phyloP scores from a whole-genome alignment of 2,797 vertebrate genomes.

The Gephyroberyx darwinii region DNA sequence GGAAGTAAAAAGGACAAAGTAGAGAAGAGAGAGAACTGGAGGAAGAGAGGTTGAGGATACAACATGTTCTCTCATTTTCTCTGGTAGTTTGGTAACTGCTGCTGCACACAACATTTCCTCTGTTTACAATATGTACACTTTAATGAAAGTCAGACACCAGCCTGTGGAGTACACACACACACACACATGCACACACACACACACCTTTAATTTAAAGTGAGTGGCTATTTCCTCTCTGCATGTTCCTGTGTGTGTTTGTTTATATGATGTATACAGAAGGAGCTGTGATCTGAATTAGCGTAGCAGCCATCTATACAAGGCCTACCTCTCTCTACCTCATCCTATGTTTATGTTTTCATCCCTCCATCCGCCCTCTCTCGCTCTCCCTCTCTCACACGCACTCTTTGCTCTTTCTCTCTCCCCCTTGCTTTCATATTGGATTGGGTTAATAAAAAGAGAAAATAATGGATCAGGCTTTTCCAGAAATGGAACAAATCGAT shows the following conservation, averaged over 20 bases:
- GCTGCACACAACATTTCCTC: conserved; percentile 66
- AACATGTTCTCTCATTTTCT: conserved; percentile 61
- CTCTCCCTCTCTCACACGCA: conserved; percentile 40
- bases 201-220: conserved; percentile 37
- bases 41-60: conserved; percentile 31
- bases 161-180: conserved; percentile 27
- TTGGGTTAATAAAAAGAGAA: conserved; percentile 32
- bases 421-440: conserved; percentile 47
- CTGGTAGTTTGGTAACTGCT: conserved; percentile 53
- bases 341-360: conserved; percentile 64
- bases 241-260: conserved; percentile 65
- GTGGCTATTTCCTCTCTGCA: conserved; percentile 54
- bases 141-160: conserved; percentile 70
- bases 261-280: conserved; percentile 64
- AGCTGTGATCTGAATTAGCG: conserved; percentile 71
- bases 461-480: background rate
- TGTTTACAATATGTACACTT: conserved; percentile 70
- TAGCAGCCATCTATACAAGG: conserved; percentile 62
- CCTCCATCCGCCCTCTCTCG: conserved; percentile 40
- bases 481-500: conserved; percentile 36
- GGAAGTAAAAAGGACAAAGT: conserved; percentile 38
- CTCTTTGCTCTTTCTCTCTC: conserved; percentile 7
- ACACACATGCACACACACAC: conserved; percentile 22
- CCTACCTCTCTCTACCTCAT: conserved; percentile 47
- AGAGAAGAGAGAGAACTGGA: conserved; percentile 48